These are phyloP conservation scores for Antennarius striatus DNA, from an alignment of 2,113 vertebrate species.

Conservation along the genomic window DNA sequence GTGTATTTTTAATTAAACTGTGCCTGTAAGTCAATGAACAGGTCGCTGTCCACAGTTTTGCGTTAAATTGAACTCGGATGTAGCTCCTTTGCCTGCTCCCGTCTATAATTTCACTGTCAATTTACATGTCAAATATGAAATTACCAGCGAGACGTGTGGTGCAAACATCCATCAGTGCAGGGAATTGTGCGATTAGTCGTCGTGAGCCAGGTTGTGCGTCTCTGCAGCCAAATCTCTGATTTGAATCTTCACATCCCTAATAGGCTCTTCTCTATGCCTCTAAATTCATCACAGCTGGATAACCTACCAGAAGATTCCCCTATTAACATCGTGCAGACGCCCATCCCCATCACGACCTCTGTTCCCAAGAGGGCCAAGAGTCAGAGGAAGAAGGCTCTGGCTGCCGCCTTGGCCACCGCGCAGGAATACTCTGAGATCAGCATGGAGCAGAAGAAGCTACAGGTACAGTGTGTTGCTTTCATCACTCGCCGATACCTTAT, in stretches of 20 bases:
- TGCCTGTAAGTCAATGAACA: too few relatives aligned
- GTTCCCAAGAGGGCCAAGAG: constrained; percentile 98
- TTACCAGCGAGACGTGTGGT: too few relatives aligned
- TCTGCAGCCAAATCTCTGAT: background rate
- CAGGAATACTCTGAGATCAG: constrained; percentile 99
- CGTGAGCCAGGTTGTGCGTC: background rate
- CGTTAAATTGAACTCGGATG: too few relatives aligned
- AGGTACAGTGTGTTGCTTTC: constrained; percentile 73
- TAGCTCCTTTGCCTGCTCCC: too few relatives aligned
- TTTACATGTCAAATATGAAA: too few relatives aligned
- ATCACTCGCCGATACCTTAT: background rate
- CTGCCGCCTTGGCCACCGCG: constrained; percentile 94
- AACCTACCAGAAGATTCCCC: constrained; percentile 96
- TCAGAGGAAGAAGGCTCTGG: constrained; percentile 97
- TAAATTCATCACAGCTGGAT: constrained; percentile 82
- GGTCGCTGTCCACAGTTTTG: too few relatives aligned
- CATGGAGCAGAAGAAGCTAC: constrained; percentile 97
- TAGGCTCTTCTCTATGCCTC: background rate
- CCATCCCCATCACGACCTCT: constrained; percentile 97
- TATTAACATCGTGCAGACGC: constrained; percentile 97
- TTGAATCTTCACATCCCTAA: background rate
- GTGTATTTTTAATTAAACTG: too few relatives aligned
- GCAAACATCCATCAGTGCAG: too few relatives aligned
- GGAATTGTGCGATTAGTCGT: background rate
- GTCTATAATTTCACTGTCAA: too few relatives aligned